Evolutionary conservation across 2,113 vertebrate genomes (phyloP), one percentile per base, ranked within the genome.

Genomic region (Perognathus longimembris): DNA sequence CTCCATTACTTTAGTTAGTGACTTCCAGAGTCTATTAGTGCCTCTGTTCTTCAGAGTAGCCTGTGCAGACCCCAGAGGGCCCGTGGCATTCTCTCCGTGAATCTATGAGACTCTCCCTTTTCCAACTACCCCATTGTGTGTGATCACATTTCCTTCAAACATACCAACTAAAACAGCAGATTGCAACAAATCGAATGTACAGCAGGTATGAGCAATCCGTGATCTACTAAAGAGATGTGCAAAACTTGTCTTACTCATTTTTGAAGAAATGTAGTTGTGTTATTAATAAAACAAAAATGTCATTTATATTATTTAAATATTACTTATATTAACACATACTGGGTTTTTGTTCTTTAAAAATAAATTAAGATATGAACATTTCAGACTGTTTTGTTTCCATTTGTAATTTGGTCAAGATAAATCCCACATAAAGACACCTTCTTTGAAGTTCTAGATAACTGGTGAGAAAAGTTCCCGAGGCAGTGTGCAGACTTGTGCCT

Each of bases 301-400:
- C 50, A 59, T 59, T 88, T 70, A 38, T 75, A 17, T 79, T 79
- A 77, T 7, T 7, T 69, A 74, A 14, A 34, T 89, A 12, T 75
- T 74, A 22, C 70, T 87, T 88, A 45, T 85, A 30, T 66, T 89
- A 91, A 34, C 42, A 67, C 67, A 26, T 26, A 12, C 1, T 71
- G 28, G 66, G 17, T 50, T 61, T 77, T 61, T 40, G 2, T 84
- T 63, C 57, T 84, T 78, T 79, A 50, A 21, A 92, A 90, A 80
- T 74, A 87, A 85, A 59, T 57, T 1, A 22, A 15, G 32, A 22
- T 9, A 8, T 50, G 40, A 82, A 67, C 61, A 71, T 32, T 90
- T 84, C 4, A 79, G 81, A 78, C 8, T 50, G 20, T 30, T 40
- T 70, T 74, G 38, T 45, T 85, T 85, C 70, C 50, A 94, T 93